These are phyloP conservation scores for Selene dorsalis DNA, from an alignment of 2,797 vertebrate species.

Conservation along the genomic window DNA sequence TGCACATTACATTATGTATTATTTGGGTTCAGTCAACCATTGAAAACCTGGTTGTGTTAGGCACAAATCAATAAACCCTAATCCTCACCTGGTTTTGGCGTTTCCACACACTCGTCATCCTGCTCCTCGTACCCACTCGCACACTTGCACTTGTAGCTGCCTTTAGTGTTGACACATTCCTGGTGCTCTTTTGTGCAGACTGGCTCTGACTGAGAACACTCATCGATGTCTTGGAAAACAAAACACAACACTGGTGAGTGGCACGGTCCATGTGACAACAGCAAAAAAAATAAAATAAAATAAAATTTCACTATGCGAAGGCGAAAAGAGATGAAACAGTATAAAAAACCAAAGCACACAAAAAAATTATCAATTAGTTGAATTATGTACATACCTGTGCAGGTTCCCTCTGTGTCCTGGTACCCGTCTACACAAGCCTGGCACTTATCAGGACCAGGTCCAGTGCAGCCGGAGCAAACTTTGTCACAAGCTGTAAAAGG, in stretches of 20 bases:
- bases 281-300: too few relatives aligned
- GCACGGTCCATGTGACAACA: not conserved
- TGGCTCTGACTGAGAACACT: slow-evolving; percentile 85
- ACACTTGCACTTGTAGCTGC: slow-evolving; percentile 89
- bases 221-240: slow-evolving; percentile 87
- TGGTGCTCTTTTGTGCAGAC: slow-evolving; percentile 84
- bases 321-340: not conserved
- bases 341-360: not conserved
- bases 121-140: slow-evolving; percentile 80
- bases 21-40: not conserved
- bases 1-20: not conserved
- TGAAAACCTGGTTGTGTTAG: not conserved
- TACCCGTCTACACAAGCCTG: slow-evolving; percentile 87
- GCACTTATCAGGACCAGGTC: slow-evolving; percentile 86
- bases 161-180: slow-evolving; percentile 89
- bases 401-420: slow-evolving; percentile 82
- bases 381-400: slow-evolving; percentile 83
- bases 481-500: slow-evolving; percentile 87
- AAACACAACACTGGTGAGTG: not conserved
- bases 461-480: slow-evolving; percentile 89
- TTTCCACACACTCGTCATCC: slow-evolving; percentile 71
- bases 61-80: not conserved
- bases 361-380: not conserved
- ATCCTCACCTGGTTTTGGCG: slow-evolving; percentile 57
- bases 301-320: not conserved